These are phyloP conservation scores for Calidris pygmaea DNA, from an alignment of 2,113 vertebrate genomes.

Conservation along the genomic window DNA sequence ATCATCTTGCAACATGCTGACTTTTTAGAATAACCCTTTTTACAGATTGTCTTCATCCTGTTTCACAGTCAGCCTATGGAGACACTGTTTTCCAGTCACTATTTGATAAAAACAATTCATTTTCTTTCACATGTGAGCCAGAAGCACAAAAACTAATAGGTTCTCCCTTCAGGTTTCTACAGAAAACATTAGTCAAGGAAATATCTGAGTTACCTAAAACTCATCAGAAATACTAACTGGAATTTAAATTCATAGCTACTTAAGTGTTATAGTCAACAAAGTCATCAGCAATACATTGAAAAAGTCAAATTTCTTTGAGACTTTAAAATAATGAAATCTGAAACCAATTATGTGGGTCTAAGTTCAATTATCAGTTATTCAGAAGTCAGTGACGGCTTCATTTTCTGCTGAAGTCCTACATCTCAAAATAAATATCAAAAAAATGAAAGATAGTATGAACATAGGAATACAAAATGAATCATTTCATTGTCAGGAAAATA, in stretches of 20 bases:
- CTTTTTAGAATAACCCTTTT: constrained; percentile 1
- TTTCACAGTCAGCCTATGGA: not conserved
- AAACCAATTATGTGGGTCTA: not conserved
- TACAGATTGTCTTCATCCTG: not conserved
- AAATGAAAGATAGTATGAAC: not conserved
- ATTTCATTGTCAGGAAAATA: not conserved
- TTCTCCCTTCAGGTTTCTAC: not conserved
- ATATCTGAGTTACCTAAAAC: not conserved
- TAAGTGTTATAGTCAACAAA: not conserved
- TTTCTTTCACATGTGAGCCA: constrained; percentile 7
- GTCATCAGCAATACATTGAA: not conserved
- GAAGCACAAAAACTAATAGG: not conserved
- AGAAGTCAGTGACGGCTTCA: not conserved
- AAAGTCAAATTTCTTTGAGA: not conserved
- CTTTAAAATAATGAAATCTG: not conserved
- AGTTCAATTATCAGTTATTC: not conserved
- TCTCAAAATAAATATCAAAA: not conserved
- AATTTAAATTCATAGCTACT: not conserved
- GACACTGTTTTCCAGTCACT: not conserved
- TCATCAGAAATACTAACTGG: not conserved
- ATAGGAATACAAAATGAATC: not conserved
- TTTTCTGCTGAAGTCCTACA: not conserved
- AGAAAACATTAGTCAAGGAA: not conserved
- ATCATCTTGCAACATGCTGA: not conserved
- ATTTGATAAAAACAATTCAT: constrained; percentile 14